Base-by-base conservation (phyloP, 2,888 invertebrate genomes). In the Lasioglossum malachurum region DNA sequence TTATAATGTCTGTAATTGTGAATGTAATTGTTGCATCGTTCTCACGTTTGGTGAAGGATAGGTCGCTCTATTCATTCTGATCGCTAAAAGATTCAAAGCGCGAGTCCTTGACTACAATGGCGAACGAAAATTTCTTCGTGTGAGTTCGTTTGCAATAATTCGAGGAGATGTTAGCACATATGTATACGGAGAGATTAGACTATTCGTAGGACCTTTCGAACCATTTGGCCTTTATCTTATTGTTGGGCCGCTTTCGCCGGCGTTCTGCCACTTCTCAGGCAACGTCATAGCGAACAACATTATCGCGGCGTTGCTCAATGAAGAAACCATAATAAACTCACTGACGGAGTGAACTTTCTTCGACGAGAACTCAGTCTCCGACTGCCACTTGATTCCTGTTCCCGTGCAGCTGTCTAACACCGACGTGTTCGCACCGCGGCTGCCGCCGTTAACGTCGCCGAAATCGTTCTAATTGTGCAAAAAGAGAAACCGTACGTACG, bases 221-320 rank as follows among this genome's bases (percentile, higher is more conserved):
- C 71, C 19, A 80, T 12, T 60, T 80, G 80, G 83, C 80, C 80
- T 83, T 83, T 83, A 83, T 83, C 75, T 72, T 49, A 73, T 80
- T 80, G 83, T 80, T 27, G n/a, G 46, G n/a, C n/a, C 44, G 72
- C 83, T 84, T 84, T 84, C 83, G 83, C 77, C 77, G 72, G 44
- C 73, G 35, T 74, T 84, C 81, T 69, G 49, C 35, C 76, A 41
- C 53, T 83, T 53, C 83, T n/a, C 53, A 31, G n/a, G 72, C 31
- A 53, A 72, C 60, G 46, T 79, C 71, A 27, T 64, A 74, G 14
- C 69, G 44, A 38, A 75, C 69, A 69, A 82, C 79, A 57, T 75
- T 79, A 79, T 79, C 82, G 53, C 67, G 35, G n/a, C 3, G 44
- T 82, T 79, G 82, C 79, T 57, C 79, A 74, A 82, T 74, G 35